Evolutionary conservation across 2,888 invertebrate species (phyloP).

Genomic region (Neoitamus cyanurus): DNA sequence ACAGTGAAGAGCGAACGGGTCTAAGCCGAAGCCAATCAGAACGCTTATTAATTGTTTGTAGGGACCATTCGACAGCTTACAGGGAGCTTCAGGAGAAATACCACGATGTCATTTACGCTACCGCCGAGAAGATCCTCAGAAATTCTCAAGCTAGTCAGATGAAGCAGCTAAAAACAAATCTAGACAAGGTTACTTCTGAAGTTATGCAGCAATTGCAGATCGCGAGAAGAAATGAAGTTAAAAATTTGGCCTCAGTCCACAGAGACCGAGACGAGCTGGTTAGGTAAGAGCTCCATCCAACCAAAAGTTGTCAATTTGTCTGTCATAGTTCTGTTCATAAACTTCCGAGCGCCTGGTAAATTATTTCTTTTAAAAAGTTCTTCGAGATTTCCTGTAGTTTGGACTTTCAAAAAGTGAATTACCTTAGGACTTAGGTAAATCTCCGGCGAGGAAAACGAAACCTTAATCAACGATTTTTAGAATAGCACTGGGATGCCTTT

Average conservation of each 20-base stretch:
- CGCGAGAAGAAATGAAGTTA: constrained; percentile 87
- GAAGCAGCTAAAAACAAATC: constrained; percentile 77
- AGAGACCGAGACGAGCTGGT: constrained; percentile 91
- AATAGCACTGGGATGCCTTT: too few species aligned
- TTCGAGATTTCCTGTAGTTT: too few species aligned
- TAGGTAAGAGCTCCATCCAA: constrained; percentile 74
- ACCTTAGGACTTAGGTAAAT: too few species aligned
- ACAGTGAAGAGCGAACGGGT: constrained; percentile 61
- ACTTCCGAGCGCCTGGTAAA: too few species aligned
- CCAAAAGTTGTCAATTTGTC: too few species aligned
- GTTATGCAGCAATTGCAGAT: constrained; percentile 85
- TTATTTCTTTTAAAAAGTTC: too few species aligned
- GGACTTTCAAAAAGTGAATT: too few species aligned
- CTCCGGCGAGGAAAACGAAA: too few species aligned
- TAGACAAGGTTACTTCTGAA: constrained; percentile 78
- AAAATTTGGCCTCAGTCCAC: constrained; percentile 85
- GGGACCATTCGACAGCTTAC: constrained; percentile 78
- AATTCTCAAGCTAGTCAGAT: constrained; percentile 83
- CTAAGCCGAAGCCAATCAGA: constrained; percentile 75
- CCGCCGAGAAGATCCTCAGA: constrained; percentile 83
- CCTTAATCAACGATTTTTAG: too few species aligned
- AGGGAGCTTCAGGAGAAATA: constrained; percentile 84
- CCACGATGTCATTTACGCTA: constrained; percentile 80
- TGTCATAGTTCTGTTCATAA: too few species aligned
- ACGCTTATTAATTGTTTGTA: constrained; percentile 71